Base-by-base conservation (phyloP, 2,797 vertebrate genomes). In the Poecilia picta region DNA sequence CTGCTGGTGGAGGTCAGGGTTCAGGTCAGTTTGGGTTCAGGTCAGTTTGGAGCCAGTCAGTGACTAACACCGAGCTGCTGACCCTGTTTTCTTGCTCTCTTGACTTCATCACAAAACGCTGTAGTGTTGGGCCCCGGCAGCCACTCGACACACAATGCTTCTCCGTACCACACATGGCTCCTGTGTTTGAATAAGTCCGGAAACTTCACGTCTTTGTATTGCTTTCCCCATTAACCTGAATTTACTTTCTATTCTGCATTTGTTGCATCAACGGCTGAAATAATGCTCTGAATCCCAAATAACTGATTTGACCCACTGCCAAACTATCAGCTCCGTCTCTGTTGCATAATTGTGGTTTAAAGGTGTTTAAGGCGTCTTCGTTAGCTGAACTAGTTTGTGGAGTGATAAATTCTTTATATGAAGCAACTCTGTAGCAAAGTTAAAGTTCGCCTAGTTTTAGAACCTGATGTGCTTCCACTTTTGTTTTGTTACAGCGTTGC, bases 241-340 rank as follows among this genome's bases (percentile, higher is more conserved):
- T 53, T 85, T 18, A 72, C 49, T 47, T 76, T 72, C 66, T 72
- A 62, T 62, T 25, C 31, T 49, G 53, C 68, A 77, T 78, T 76
- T 83, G 81, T 88, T 91, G 68, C 80, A 72, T 79, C 79, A 88
- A 86, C 87, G 88, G 13, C 49, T 73, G 6, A 71, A 91, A 91
- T 85, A 91, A 92, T 89, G 85, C 77, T 74, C 76, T 81, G 72
- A 59, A 36, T 1, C 59, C 59, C 31, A 64, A 86, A 84, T 79
- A 73, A 75, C 81, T 20, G 76, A 75, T 47, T 80, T 80, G 81
- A 84, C 79, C 78, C 53, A 4, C 41, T 45, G 85, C 83, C 83
- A 70, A 83, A 10, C 78, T 74, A 70, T 85, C 64, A 31, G 66
- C 74, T 49, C 75, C 74, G 25, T 13, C 46, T 62, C 46, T 62